phyloP scores from a whole-genome alignment of 2,797 vertebrate genomes.

The Karalla daura region DNA sequence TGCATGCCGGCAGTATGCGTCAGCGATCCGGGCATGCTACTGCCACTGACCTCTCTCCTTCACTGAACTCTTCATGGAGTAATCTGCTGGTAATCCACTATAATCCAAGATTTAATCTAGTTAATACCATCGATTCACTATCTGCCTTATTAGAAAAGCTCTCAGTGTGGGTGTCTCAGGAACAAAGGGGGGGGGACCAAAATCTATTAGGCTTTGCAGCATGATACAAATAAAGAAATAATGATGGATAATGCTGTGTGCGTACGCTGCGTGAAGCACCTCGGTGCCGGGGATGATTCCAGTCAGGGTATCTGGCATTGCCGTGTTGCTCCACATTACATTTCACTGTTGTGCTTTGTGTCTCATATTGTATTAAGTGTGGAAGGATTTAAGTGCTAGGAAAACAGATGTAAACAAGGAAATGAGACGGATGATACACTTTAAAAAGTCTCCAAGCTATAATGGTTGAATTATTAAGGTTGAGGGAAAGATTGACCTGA shows the following conservation, averaged over 20 bases:
- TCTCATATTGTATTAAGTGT: background rate
- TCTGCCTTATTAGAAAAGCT: conserved; percentile 42
- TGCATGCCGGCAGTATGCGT: conserved; percentile 1
- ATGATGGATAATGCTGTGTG: conserved; percentile 2
- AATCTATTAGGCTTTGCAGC: conserved; percentile 29
- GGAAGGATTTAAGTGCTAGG: background rate
- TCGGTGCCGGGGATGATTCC: background rate
- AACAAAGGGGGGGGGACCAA: conserved; percentile 5
- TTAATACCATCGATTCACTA: conserved; percentile 60
- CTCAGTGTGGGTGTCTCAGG: background rate
- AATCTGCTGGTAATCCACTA: conserved; percentile 68
- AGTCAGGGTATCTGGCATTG: background rate
- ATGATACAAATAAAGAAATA: conserved; percentile 14
- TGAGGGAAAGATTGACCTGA: too few species aligned
- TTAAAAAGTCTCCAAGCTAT: background rate
- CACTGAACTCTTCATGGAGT: conserved; percentile 45
- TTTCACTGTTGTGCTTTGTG: background rate
- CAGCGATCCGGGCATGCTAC: conserved; percentile 18
- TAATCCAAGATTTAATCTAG: conserved; percentile 69
- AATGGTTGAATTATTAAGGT: background rate
- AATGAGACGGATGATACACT: background rate
- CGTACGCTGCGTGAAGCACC: background rate
- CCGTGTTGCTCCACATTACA: background rate
- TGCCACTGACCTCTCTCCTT: conserved; percentile 56
- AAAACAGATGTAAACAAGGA: background rate